Evolutionary conservation across 2,113 vertebrate genomes (phyloP).

Genomic region (Cnemophilus loriae): DNA sequence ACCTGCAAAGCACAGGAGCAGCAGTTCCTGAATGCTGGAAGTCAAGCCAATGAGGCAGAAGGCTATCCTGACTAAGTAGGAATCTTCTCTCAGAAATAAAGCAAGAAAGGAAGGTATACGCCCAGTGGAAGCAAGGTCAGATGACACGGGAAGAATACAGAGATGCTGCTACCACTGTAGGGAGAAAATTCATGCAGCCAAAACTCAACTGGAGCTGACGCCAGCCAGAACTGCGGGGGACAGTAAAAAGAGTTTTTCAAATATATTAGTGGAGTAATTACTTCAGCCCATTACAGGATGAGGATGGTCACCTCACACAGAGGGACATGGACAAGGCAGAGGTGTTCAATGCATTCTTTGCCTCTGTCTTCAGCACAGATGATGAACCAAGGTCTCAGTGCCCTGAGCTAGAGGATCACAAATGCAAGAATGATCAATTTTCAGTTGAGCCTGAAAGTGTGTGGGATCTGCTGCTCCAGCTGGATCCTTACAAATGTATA

Average conservation of each 20-base stretch:
- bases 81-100: neutral
- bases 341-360: neutral
- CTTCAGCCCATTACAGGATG: neutral
- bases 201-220: neutral
- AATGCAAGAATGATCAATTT: neutral
- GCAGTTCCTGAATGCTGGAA: neutral
- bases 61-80: neutral
- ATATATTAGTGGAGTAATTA: neutral
- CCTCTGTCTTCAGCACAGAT: neutral
- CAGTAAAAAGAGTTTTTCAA: neutral
- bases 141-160: neutral
- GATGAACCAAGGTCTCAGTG: neutral
- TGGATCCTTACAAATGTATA: neutral
- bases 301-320: neutral
- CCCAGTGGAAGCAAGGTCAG: neutral
- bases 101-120: neutral
- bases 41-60: neutral
- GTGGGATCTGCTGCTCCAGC: neutral
- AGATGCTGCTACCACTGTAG: neutral
- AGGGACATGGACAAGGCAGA: neutral
- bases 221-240: neutral
- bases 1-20: neutral
- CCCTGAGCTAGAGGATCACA: neutral
- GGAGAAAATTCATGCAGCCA: neutral
- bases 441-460: fast-evolving